Conservation (phyloP, 2,797 vertebrate species). For the Serranus cabrilla region DNA sequence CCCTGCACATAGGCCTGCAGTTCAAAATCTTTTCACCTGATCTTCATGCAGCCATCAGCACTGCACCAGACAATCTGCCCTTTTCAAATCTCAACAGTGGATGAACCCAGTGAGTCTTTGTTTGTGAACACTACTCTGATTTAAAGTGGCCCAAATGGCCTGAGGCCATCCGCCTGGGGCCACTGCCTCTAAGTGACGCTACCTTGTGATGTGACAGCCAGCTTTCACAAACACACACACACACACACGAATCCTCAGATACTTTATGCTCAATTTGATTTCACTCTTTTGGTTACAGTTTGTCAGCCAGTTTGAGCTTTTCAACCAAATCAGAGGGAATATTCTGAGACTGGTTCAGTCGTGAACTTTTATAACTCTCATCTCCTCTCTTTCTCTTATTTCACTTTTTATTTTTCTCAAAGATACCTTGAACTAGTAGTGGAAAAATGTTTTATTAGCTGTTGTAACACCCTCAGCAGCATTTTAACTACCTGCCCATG, state of each 20-base stretch:
- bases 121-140: conserved; percentile 60
- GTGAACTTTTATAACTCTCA: conserved; percentile 45
- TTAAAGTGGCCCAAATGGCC: conserved; percentile 60
- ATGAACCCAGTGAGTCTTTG: conserved; percentile 61
- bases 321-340: conserved; percentile 30
- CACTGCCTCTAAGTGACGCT: conserved; percentile 52
- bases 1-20: conserved; percentile 11
- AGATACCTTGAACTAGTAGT: conserved; percentile 4
- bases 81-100: conserved; percentile 60
- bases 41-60: conserved; percentile 54
- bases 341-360: conserved; percentile 22
- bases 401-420: conserved; percentile 16
- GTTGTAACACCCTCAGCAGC: conserved; percentile 41
- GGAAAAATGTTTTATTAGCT: conserved; percentile 35
- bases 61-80: conserved; percentile 53
- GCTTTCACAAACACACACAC: conserved; percentile 17
- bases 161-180: conserved; percentile 55
- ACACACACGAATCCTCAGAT: conserved; percentile 12
- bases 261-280: conserved; percentile 52
- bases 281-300: conserved; percentile 45
- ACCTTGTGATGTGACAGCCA: conserved; percentile 72
- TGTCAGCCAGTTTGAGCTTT: conserved; percentile 19
- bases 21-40: conserved; percentile 47
- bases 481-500: conserved; percentile 42
- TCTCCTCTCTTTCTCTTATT: conserved; percentile 13